Evolutionary conservation across 2,888 invertebrate genomes (phyloP).

Genomic region (Leptopilina syphax): DNA sequence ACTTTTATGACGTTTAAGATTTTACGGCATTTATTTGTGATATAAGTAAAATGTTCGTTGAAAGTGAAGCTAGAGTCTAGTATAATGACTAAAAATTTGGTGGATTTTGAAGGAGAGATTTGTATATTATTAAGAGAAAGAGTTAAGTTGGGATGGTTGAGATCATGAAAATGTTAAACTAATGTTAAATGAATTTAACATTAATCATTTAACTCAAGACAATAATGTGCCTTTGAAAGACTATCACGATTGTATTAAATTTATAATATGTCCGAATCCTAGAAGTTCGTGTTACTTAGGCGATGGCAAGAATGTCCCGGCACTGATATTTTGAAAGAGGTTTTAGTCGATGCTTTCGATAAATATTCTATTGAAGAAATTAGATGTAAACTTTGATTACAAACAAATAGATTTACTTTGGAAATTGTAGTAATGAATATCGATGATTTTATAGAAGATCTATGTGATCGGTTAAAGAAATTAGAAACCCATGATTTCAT

Average conservation of each 20-base stretch:
- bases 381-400: conserved; percentile 41
- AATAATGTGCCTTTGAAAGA: background rate
- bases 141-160: background rate
- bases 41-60: background rate
- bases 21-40: background rate
- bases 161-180: conserved; percentile 49
- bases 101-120: background rate
- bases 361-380: conserved; percentile 40
- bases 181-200: conserved; percentile 41
- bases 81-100: background rate
- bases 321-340: background rate
- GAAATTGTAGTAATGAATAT: conserved; percentile 28
- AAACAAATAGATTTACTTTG: conserved; percentile 42
- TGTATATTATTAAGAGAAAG: background rate
- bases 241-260: background rate
- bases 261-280: background rate
- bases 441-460: background rate
- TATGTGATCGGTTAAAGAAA: background rate
- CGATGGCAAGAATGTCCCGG: conserved; percentile 43
- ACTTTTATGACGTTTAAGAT: background rate
- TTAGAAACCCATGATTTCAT: background rate
- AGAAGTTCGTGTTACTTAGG: conserved; percentile 40
- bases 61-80: background rate
- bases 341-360: conserved; percentile 19
- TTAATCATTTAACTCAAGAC: background rate